phyloP scores from a whole-genome alignment of 1,140 invertebrate species.

The Leptoteleia sp. region DNA sequence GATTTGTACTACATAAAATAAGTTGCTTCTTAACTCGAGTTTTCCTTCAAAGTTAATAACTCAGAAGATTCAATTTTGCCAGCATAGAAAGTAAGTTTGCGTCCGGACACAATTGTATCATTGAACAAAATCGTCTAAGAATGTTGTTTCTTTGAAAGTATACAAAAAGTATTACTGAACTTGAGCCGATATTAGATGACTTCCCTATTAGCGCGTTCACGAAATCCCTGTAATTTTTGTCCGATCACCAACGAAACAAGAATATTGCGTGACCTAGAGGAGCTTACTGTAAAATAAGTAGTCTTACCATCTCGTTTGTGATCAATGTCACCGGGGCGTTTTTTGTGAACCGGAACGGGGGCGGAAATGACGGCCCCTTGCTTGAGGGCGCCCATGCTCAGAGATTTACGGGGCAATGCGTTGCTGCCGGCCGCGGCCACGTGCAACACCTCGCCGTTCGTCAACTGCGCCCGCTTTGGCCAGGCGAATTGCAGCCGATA shows the following conservation, averaged over 20 bases:
- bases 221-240: neutral
- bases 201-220: too few species aligned
- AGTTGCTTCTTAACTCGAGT: too few species aligned
- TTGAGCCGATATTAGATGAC: too few species aligned
- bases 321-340: slow-evolving; percentile 81
- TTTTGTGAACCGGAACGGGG: slow-evolving; percentile 84
- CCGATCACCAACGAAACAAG: neutral
- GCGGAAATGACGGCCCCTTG: slow-evolving; percentile 81
- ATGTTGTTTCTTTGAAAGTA: too few species aligned
- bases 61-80: too few species aligned
- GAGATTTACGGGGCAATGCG: slow-evolving; percentile 88
- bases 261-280: neutral
- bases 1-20: too few species aligned
- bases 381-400: slow-evolving; percentile 92
- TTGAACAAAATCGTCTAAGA: too few species aligned
- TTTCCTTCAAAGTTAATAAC: too few species aligned
- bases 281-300: slow-evolving; percentile 2
- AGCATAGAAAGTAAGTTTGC: too few species aligned
- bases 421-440: slow-evolving; percentile 77
- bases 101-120: too few species aligned
- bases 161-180: too few species aligned
- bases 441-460: slow-evolving; percentile 83
- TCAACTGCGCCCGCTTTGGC: slow-evolving; percentile 82
- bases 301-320: slow-evolving; percentile 74
- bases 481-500: slow-evolving; percentile 94